Percentiles rank a stretch among this genome's conserved stretches.
phyloP scores from a whole-genome alignment of 2,888 invertebrate species.

The Apodemia duryi region DNA sequence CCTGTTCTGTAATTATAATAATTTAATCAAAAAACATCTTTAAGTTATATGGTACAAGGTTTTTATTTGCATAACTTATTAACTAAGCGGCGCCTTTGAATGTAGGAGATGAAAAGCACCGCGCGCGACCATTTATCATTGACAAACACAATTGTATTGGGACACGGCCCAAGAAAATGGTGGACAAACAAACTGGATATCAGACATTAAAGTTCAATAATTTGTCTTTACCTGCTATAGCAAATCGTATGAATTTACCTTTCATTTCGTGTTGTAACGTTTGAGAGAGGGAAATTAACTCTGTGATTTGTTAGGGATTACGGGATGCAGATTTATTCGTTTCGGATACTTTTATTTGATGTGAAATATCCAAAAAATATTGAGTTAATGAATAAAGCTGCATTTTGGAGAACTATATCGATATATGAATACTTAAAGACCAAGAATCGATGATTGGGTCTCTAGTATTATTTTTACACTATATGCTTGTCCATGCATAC shows the following conservation, averaged over 20 bases:
- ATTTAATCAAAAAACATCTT: slow-evolving; percentile 38
- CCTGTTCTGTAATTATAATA: slow-evolving; percentile 71
- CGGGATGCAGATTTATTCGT: background rate
- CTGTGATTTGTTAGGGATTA: slow-evolving; percentile 2
- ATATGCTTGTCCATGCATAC: no score
- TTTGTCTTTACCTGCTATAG: slow-evolving; percentile 32
- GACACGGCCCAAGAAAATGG: slow-evolving; percentile 69
- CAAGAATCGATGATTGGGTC: no score
- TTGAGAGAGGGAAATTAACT: background rate
- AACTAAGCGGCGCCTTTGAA: slow-evolving; percentile 66
- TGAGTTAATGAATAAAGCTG: background rate
- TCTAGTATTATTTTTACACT: no score
- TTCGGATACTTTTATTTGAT: slow-evolving; percentile 4
- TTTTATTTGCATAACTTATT: slow-evolving; percentile 36
- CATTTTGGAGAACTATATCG: background rate
- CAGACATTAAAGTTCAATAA: slow-evolving; percentile 49
- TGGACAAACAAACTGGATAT: slow-evolving; percentile 70
- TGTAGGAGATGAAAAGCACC: slow-evolving; percentile 72
- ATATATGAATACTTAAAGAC: no score
- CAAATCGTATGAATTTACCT: slow-evolving; percentile 21
- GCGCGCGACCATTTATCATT: slow-evolving; percentile 77
- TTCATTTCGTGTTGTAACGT: background rate
- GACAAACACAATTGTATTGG: slow-evolving; percentile 78
- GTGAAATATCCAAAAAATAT: slow-evolving; percentile 4
- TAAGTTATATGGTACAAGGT: slow-evolving; percentile 37